Percentiles rank a stretch among this genome's conserved stretches.
Conservation (phyloP, 1,140 invertebrate genomes). For the Rhagoletis zephyria region DNA sequence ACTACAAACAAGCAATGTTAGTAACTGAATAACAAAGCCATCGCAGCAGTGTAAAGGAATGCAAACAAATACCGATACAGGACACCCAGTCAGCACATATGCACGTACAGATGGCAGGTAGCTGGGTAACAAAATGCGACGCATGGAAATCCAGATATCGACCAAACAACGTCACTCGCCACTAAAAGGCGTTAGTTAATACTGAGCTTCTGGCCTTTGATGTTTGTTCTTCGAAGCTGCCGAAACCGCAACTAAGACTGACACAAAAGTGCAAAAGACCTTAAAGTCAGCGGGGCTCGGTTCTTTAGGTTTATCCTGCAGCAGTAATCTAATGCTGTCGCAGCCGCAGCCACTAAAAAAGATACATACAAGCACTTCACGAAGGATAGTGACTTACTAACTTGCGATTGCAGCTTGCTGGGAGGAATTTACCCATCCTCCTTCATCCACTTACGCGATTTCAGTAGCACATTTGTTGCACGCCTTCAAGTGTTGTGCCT, state of each 20-base stretch:
- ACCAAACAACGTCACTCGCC: conserved; percentile 30
- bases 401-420: background rate
- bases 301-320: conserved; percentile 15
- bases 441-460: background rate
- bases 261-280: conserved; percentile 26
- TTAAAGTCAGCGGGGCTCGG: background rate
- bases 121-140: background rate
- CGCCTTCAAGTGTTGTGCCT: background rate
- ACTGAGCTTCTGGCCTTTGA: background rate
- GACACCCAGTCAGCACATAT: background rate
- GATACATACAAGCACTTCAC: conserved; percentile 31
- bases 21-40: background rate
- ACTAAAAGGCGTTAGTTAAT: conserved; percentile 1
- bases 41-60: background rate
- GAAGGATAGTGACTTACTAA: background rate
- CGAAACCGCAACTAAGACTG: conserved; percentile 26
- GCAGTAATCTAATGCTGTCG: conserved; percentile 20
- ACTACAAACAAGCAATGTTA: background rate
- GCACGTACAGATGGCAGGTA: background rate
- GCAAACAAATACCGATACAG: background rate
- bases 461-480: background rate
- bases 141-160: conserved; percentile 33
- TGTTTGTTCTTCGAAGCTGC: background rate
- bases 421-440: background rate
- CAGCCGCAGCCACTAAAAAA: conserved; percentile 10